phyloP scores from a whole-genome alignment of 2,113 vertebrate genomes.

The Eupsittula cactorum region DNA sequence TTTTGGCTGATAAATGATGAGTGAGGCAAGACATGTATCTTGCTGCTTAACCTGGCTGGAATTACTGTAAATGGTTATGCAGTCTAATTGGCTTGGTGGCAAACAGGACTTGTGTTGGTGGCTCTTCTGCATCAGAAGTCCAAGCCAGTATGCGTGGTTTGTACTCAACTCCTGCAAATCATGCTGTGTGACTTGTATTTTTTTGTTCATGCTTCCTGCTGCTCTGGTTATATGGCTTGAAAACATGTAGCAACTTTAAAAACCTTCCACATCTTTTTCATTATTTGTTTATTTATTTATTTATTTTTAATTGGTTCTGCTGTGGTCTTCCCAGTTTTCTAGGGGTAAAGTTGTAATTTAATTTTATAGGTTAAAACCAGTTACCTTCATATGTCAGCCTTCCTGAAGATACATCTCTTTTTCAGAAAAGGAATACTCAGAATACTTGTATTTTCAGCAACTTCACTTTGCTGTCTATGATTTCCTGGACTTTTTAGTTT shows the following conservation, averaged over 20 bases:
- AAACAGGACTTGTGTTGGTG: not conserved
- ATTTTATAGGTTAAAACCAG: not conserved
- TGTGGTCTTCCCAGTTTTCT: not conserved
- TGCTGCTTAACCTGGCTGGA: not conserved
- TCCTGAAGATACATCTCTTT: not conserved
- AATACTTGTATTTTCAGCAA: not conserved
- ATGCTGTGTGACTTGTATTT: not conserved
- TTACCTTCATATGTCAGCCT: not conserved
- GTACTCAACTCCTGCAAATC: not conserved
- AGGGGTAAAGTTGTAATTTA: not conserved
- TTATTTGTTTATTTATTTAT: no score
- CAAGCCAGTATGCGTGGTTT: not conserved
- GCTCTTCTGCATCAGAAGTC: not conserved
- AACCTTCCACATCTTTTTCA: not conserved
- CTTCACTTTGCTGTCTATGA: not conserved
- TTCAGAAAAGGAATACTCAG: not conserved
- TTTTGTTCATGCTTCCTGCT: not conserved
- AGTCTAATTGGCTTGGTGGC: not conserved
- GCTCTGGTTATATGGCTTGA: not conserved
- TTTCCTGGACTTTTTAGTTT: not conserved
- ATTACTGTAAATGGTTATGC: not conserved
- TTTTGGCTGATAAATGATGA: not conserved
- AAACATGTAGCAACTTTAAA: not conserved
- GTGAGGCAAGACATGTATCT: not conserved
- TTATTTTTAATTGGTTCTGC: not conserved